Evolutionary conservation across 1,140 invertebrate species (phyloP).

Genomic region (Atta cephalotes): DNA sequence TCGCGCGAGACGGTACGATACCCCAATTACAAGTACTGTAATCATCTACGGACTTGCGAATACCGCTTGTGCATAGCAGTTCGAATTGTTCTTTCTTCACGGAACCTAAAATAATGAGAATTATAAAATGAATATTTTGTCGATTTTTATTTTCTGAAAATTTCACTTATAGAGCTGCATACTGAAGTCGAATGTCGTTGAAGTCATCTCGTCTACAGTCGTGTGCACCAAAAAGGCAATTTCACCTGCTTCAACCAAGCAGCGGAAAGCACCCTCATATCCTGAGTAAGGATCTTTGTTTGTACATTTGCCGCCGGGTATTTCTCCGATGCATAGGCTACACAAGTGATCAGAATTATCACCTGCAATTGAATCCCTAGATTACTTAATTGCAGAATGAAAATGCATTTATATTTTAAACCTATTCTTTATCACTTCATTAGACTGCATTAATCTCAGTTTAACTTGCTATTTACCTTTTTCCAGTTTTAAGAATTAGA

Average conservation of each 20-base stretch:
- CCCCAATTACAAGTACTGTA: constrained; percentile 96
- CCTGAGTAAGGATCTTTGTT: constrained; percentile 95
- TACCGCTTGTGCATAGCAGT: constrained; percentile 95
- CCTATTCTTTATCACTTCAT: too few species aligned
- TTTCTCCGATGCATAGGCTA: constrained; percentile 93
- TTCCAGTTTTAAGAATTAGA: too few species aligned
- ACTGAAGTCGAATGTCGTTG: constrained; percentile 87
- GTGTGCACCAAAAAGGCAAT: constrained; percentile 97
- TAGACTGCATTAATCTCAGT: too few species aligned
- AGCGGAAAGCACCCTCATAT: constrained; percentile 95
- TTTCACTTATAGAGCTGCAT: constrained; percentile 71
- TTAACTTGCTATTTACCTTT: too few species aligned
- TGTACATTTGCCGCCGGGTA: constrained; percentile 93
- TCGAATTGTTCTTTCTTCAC: constrained; percentile 92
- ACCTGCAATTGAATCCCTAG: constrained; percentile 83
- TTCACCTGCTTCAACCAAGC: constrained; percentile 94
- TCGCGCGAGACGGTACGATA: constrained; percentile 93
- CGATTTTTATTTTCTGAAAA: not conserved
- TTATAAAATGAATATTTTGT: not conserved
- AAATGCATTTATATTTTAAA: not conserved
- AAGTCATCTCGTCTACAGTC: constrained; percentile 91
- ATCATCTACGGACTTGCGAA: constrained; percentile 89
- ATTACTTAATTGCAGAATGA: not conserved
- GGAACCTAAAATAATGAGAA: constrained; percentile 82
- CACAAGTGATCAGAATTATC: constrained; percentile 94